Conservation (phyloP, 2,797 vertebrate genomes). For the Vipera latastei region DNA sequence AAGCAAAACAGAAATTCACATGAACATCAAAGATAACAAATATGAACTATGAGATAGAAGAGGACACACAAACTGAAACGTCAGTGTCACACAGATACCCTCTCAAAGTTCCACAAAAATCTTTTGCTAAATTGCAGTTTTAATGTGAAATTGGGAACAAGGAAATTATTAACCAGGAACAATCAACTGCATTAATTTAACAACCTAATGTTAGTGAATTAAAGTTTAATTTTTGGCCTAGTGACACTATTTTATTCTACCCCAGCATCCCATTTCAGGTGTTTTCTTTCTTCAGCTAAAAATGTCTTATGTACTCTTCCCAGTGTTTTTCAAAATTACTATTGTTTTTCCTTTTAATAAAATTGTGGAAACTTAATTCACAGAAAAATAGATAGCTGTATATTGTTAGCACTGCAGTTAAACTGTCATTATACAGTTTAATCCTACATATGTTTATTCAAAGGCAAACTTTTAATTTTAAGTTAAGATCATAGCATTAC, state of each 20-base stretch:
- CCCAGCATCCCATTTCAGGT: background rate
- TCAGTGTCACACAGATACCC: background rate
- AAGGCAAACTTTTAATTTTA: background rate
- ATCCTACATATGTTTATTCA: background rate
- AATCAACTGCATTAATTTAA: background rate
- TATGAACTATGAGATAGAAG: background rate
- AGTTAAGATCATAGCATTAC: background rate
- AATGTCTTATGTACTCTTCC: background rate
- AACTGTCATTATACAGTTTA: background rate
- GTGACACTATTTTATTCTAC: background rate
- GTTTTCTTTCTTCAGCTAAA: background rate
- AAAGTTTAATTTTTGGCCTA: background rate
- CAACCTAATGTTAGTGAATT: background rate
- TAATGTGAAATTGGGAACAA: background rate
- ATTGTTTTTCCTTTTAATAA: background rate
- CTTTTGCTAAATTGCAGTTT: background rate
- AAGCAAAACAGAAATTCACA: background rate
- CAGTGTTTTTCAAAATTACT: background rate
- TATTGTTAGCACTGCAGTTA: background rate
- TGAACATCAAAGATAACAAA: background rate
- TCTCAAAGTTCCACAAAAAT: background rate
- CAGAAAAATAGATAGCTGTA: background rate
- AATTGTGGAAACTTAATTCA: background rate
- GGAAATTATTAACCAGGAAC: background rate
- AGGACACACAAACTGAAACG: background rate